Conservation (phyloP, 2,888 invertebrate species). For the Pandemis corylana region DNA sequence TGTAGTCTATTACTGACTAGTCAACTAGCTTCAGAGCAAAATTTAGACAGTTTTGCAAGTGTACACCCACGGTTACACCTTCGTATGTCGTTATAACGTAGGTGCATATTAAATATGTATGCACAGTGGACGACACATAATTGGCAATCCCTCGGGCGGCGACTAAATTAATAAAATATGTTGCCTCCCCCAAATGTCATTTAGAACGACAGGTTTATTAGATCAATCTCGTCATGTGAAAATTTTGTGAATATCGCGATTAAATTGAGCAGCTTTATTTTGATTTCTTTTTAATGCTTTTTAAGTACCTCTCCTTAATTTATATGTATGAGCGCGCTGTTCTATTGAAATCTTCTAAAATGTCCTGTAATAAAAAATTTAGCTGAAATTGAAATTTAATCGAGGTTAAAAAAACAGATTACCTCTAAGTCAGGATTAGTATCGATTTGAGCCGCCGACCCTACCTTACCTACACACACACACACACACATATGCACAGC, state of each 20-base stretch:
- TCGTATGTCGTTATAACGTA: neutral
- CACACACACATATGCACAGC: too few species aligned
- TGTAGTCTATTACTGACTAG: too few species aligned
- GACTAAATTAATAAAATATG: constrained; percentile 4
- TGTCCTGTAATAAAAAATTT: neutral
- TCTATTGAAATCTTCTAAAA: too few species aligned
- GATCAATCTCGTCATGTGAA: neutral
- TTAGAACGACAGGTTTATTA: constrained; percentile 1
- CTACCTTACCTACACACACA: too few species aligned
- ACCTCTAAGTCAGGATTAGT: neutral
- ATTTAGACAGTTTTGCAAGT: too few species aligned
- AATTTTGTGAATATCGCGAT: neutral
- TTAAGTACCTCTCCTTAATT: too few species aligned
- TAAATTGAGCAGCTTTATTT: neutral
- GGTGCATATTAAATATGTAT: constrained; percentile 1
- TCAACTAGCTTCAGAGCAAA: too few species aligned
- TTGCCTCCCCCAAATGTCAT: neutral
- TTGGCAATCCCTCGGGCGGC: constrained; percentile 4
- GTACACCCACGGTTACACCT: too few species aligned
- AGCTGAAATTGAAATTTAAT: neutral
- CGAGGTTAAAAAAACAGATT: neutral
- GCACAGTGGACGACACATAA: constrained; percentile 3
- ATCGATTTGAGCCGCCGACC: too few species aligned
- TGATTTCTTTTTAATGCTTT: neutral
- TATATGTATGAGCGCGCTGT: too few species aligned